These are phyloP conservation scores for Gambusia affinis DNA, from an alignment of 2,113 vertebrate genomes.

Conservation along the genomic window DNA sequence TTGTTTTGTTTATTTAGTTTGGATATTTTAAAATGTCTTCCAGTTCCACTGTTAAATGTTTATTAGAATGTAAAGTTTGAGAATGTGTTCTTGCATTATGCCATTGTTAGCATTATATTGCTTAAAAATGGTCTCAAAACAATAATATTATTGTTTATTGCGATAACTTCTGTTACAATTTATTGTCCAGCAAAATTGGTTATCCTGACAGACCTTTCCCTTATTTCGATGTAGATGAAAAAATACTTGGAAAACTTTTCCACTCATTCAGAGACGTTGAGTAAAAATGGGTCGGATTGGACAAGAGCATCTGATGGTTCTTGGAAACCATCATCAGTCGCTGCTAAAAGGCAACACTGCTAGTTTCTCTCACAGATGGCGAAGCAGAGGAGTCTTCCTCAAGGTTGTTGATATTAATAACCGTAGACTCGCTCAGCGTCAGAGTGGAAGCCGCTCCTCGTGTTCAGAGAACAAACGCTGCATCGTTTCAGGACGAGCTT, in stretches of 20 bases:
- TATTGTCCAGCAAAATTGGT: no score
- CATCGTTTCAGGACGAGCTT: slow-evolving; percentile 18
- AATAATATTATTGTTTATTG: no score
- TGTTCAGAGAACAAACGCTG: background rate
- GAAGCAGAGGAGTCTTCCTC: slow-evolving; percentile 2
- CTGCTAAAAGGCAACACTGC: slow-evolving; percentile 13
- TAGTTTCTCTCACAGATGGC: slow-evolving; percentile 1
- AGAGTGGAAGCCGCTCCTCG: slow-evolving; percentile 4
- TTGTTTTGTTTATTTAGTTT: no score
- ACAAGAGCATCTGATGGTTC: slow-evolving; percentile 33
- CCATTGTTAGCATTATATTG: no score
- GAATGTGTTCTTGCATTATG: no score
- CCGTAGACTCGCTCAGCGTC: slow-evolving; percentile 16
- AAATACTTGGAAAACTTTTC: slow-evolving; percentile 16
- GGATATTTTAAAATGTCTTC: no score
- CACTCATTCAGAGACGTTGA: slow-evolving; percentile 12
- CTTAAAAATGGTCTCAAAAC: no score
- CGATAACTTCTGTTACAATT: no score
- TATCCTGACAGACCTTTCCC: no score
- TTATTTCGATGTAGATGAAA: slow-evolving; percentile 9
- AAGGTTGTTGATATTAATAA: slow-evolving; percentile 31
- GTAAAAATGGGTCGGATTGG: slow-evolving; percentile 36
- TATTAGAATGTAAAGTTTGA: no score
- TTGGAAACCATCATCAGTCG: slow-evolving; percentile 33
- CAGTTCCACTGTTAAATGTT: no score